Base-by-base conservation (phyloP, 2,888 invertebrate species). In the Leucoma salicis region DNA sequence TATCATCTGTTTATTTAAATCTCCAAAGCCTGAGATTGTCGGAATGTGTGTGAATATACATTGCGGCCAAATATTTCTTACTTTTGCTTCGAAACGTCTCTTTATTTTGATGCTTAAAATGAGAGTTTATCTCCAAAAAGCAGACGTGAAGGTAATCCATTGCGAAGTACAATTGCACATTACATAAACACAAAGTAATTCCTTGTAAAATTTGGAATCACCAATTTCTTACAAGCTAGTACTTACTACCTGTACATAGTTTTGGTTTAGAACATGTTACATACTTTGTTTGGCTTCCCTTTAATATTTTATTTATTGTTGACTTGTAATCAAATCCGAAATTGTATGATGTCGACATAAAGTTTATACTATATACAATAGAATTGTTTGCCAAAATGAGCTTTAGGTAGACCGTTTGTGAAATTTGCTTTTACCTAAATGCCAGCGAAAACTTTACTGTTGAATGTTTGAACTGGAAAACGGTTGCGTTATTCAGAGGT, bases 191-290 rank as follows among this genome's bases (percentile, higher is more conserved):
- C 24, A 42, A 61, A 53, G 21, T 37, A 34, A 31, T 39, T 45
- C 32, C 31, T 53, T 55, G 53, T 53, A 64, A 63, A 63, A 62
- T 52, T 64, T 56, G 53, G 42, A 29, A 52, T 56, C 58, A 63
- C 49, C 70, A 50, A 55, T 67, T 57, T 45, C 40, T 61, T 60
- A 54, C 53, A 53, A 62, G 54, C 59, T n/a, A n/a, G n/a, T n/a
- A n/a, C n/a, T n/a, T n/a, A n/a, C n/a, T n/a, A n/a, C n/a, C n/a
- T 39, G 40, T 45, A 46, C 57, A 52, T 61, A 56, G 42, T 45
- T 49, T 48, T 59, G 54, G 60, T 63, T 63, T 49, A 39, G 39
- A 36, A 31, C 42, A 45, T 51, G 43, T n/a, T n/a, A n/a, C 60
- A 49, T 51, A 48, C n/a, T 59, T 48, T 63, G 63, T 50, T 48